phyloP scores from a whole-genome alignment of 2,113 vertebrate genomes.

The Corynorhinus townsendii region DNA sequence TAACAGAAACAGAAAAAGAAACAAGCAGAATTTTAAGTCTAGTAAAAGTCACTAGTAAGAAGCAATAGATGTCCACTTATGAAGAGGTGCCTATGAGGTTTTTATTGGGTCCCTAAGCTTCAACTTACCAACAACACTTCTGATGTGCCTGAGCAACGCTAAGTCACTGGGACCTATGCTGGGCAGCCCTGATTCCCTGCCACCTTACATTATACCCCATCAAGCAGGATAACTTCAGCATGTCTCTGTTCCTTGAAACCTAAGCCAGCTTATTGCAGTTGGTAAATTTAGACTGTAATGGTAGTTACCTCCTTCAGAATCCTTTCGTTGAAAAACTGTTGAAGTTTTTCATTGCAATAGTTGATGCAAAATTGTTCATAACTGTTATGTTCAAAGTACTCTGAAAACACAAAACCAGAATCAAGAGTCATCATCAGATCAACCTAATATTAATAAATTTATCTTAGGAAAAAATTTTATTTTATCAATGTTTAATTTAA shows the following conservation, averaged over 20 bases:
- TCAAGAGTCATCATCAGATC: background rate
- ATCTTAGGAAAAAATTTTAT: background rate
- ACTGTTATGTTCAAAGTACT: constrained; percentile 99
- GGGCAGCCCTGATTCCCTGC: background rate
- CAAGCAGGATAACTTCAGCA: background rate
- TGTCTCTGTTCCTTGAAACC: background rate
- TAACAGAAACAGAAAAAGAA: background rate
- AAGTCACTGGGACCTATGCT: background rate
- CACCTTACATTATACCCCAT: fast-evolving
- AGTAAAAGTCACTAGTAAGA: background rate
- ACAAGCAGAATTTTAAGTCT: background rate
- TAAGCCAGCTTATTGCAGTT: background rate
- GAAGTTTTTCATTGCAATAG: constrained; percentile 99
- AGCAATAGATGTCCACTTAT: background rate
- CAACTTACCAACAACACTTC: background rate
- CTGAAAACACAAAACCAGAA: constrained; percentile 78
- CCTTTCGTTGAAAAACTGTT: constrained; percentile 99
- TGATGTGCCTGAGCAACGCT: background rate
- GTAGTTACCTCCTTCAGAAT: constrained; percentile 96
- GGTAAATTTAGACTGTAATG: background rate
- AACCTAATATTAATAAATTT: background rate
- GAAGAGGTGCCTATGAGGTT: background rate
- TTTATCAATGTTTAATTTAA: background rate
- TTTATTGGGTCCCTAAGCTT: background rate
- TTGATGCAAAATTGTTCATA: constrained; percentile 99